Evolutionary conservation across 2,113 vertebrate species (phyloP), one percentile per base, ranked within the genome.

Genomic region (Pavo muticus): DNA sequence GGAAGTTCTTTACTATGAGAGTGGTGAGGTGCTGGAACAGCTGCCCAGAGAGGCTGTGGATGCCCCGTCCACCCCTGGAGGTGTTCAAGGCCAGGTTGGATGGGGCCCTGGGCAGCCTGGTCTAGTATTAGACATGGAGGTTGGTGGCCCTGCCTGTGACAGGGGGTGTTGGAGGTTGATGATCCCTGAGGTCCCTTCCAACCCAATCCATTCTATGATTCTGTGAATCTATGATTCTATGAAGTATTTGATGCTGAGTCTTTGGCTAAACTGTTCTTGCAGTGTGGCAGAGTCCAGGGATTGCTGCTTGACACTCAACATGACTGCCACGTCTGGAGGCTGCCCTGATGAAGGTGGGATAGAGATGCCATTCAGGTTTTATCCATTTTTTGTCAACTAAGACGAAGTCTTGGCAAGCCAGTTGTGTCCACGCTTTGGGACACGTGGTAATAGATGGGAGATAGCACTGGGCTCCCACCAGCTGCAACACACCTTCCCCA

Each of bases 371-470:
- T 10, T 77, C 19, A 21, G 37, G 2, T 35, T 73, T 29, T 70
- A 24, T 40, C 48, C 19, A 5, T 7, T 73, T 32, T 2, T 19
- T 23, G 23, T 7, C 32, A n/a, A 3, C n/a, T 25, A 15, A 56
- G 44, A 20, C 48, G 45, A 40, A 24, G 37, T 57, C 68, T 64
- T 8, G 20, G 14, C 40, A 50, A n/a, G 29, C 5, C 82, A 77
- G 12, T 8, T 4, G 27, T 24, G 23, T 19, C 32, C 73, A 60
- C 12, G 42, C 29, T 81, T 67, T 30, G 60, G 65, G 29, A 11
- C 11, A 29, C 11, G 5, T 0, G 0, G 16, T 54, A 23, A 21
- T 10, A 77, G 29, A 77, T 9, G 10, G 19, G 3, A 14, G 13
- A 32, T 7, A 75, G 56, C 14, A n/a, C 11, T 57, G 64, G 15